Evolutionary conservation across 2,888 invertebrate genomes (phyloP), one percentile per base, ranked within the genome.

Genomic region (Nomada lathburiana): DNA sequence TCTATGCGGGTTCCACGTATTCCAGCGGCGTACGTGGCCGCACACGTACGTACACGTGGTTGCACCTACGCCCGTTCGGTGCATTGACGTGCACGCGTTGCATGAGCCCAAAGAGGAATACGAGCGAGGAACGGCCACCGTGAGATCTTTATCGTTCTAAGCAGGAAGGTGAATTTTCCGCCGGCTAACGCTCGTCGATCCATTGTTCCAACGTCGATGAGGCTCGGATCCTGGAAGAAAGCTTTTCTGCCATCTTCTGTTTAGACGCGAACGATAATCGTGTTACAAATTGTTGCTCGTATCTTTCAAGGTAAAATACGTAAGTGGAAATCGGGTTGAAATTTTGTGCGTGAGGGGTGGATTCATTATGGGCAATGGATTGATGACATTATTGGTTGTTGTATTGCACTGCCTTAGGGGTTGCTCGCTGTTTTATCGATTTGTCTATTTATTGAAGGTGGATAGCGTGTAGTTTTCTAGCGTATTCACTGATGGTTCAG

Each of bases 161-260:
- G 65, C 69, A 74, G 81, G 65, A 81, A 80, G 70, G 80, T 52
- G 53, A 74, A 74, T 80, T 80, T 80, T 76, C 53, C 69, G 68
- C 53, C 29, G 52, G 68, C 72, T 23, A 67, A 67, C 64, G 60
- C 78, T 76, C 60, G 64, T 42, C 59, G 60, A 75, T 67, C 60
- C 26, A 59, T 47, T 18, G 26, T 70, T 44, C 59, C 2, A n/a
- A 20, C 53, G 59, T 69, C 53, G 60, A 68, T 73, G 65, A 23
- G 52, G n/a, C n/a, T n/a, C n/a, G n/a, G 13, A 53, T 36, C 29
- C 53, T 13, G 36, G 53, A 18, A 60, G 44, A 23, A 55, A 26
- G n/a, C 7, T 16, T 55, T 44, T 52, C 60, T 23, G 36, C 44
- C 47, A 5, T 11, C 36, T 5, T n/a, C 11, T 29, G 18, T 20